A percentile compares a stretch with the other conserved stretches of the same genome.
Conservation (phyloP, 2,113 vertebrate genomes). For the Albula goreensis region DNA sequence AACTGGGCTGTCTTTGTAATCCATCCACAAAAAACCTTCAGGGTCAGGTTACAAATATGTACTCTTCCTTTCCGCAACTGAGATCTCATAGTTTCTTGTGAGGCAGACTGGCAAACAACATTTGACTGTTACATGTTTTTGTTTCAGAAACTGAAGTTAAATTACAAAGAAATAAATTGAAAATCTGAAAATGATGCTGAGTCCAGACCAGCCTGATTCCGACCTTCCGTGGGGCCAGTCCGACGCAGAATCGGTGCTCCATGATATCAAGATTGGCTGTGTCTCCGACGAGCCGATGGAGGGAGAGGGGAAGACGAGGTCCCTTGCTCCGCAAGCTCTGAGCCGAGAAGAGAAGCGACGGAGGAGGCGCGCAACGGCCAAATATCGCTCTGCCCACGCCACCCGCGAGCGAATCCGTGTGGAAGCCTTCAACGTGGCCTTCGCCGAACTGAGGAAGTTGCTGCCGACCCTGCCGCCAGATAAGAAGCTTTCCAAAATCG, state of each 20-base stretch:
- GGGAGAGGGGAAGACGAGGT: constrained; percentile 61
- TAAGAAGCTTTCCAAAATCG: constrained; percentile 85
- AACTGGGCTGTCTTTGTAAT: neutral
- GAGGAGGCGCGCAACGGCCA: constrained; percentile 68
- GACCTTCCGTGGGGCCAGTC: constrained; percentile 78
- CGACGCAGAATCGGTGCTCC: constrained; percentile 82
- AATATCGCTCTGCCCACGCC: constrained; percentile 73
- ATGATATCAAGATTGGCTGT: constrained; percentile 72
- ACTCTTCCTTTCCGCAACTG: neutral
- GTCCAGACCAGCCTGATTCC: constrained; percentile 82
- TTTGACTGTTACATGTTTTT: constrained; percentile 33
- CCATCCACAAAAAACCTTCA: neutral
- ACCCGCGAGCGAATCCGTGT: constrained; percentile 78
- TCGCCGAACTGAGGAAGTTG: constrained; percentile 71
- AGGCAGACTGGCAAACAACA: neutral
- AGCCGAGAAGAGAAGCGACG: constrained; percentile 88
- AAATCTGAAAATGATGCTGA: constrained; percentile 86
- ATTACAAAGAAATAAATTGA: neutral
- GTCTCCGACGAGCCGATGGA: constrained; percentile 78
- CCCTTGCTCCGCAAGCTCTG: constrained; percentile 75
- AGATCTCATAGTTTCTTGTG: neutral
- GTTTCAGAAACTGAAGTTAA: constrained; percentile 20
- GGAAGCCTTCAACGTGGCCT: constrained; percentile 75
- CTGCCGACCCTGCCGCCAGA: constrained; percentile 81
- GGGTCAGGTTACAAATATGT: neutral